Conservation (phyloP, 2,888 invertebrate species). For the Torymus texanus region DNA sequence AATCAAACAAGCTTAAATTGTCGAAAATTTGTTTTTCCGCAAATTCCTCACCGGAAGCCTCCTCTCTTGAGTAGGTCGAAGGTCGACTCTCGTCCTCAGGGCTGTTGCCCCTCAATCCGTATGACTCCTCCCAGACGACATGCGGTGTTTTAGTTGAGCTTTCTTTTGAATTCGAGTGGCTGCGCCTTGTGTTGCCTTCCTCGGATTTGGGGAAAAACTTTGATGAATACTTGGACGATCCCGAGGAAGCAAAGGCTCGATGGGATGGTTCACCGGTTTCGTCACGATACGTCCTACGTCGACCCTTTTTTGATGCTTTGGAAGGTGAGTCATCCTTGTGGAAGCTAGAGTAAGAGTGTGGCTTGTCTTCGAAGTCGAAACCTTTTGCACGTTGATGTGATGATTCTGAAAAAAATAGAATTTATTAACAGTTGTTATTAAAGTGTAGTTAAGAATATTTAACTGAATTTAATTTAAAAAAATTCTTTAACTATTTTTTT, state of each 20-base stretch:
- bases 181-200: not conserved
- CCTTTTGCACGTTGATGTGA: not conserved
- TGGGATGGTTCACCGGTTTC: conserved; percentile 20
- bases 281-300: conserved; percentile 33
- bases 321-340: not conserved
- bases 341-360: no score
- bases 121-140: conserved; percentile 31
- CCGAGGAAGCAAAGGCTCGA: not conserved
- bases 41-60: conserved; percentile 35
- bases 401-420: conserved; percentile 5
- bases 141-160: not conserved
- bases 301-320: not conserved
- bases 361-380: not conserved
- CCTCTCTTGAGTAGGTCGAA: conserved; percentile 20
- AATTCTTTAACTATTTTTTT: no score
- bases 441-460: no score
- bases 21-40: conserved; percentile 24
- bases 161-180: not conserved
- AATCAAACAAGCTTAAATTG: conserved; percentile 23
- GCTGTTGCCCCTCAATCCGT: not conserved
- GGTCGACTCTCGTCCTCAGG: not conserved
- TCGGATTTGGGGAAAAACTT: not conserved
- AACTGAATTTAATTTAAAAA: no score
- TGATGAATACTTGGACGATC: not conserved
- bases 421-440: no score